Base-by-base conservation (phyloP, 2,888 invertebrate genomes). In the Drosophila incognita region DNA sequence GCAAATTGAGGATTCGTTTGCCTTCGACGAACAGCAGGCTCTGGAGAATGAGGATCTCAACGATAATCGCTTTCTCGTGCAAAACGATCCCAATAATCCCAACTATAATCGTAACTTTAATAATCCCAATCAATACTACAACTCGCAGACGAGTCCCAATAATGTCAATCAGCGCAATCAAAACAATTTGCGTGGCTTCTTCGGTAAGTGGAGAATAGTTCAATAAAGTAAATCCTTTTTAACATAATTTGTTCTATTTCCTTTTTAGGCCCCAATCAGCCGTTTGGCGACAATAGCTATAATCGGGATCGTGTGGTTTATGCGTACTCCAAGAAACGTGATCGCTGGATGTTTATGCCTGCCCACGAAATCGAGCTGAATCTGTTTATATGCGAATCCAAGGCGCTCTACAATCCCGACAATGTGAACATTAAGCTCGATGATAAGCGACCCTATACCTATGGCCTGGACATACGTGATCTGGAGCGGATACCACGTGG, bases 331-430 rank as follows among this genome's bases (percentile, higher is more conserved):
- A 94, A 94, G 64, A 93, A 94, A 52, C 94, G 95, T 40, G 96
- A 96, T 83, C 95, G 96, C 61, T 98, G 98, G 98, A 97, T 98
- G 54, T 94, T 98, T 76, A 95, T 96, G 90, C 96, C 96, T 68
- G 96, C 97, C 0, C 95, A 95, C 78, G 98, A 97, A 11, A 95
- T 95, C 66, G 97, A 97, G 81, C 94, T 95, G 64, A 94, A 95
- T 78, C 95, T 97, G 64, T 98, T 97, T 84, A 97, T 98, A 82
- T 98, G 98, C 93, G 98, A 98, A 94, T 93, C 93, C 0, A 87
- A 81, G 54, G 76, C 87, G 3, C 67, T 93, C 0, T 92, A 92
- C 40, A 92, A 79, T 72, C 91, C 91, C 0, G 97, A 97, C 29
- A 95, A 96, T 83, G 94, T 96, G n/a, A 94, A 95, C 74, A 94